Conservation (phyloP, 2,888 invertebrate genomes). For the Odontocolon sp. region DNA sequence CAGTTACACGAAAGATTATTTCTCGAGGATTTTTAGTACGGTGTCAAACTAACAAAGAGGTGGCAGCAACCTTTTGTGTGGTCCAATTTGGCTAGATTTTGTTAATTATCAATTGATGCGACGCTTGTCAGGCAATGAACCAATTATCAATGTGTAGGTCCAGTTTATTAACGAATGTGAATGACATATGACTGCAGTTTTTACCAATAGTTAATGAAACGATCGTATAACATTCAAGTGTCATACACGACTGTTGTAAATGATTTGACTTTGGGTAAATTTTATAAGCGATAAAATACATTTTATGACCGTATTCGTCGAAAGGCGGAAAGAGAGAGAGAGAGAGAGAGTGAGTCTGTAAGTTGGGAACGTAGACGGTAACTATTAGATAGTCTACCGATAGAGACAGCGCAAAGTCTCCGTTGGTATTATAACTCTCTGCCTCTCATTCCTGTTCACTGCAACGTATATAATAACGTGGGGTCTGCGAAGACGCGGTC, state of each 20-base stretch:
- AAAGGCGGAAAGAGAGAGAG: too few relatives aligned
- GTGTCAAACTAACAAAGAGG: not conserved
- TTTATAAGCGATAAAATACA: conserved; percentile 47
- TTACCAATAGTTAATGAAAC: too few relatives aligned
- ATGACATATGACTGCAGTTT: not conserved
- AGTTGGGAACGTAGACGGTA: conserved; percentile 27
- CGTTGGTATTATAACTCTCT: conserved; percentile 46
- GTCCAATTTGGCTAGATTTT: not conserved
- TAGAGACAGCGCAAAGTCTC: conserved; percentile 21
- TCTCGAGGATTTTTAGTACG: conserved; percentile 15
- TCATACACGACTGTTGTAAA: not conserved
- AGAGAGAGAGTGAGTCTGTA: not conserved
- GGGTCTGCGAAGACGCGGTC: conserved; percentile 36
- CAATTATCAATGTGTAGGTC: conserved; percentile 1
- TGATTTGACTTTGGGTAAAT: conserved; percentile 43
- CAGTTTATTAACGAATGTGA: not conserved
- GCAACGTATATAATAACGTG: conserved; percentile 39
- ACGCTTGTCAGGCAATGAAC: not conserved
- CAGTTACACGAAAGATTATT: conserved; percentile 11
- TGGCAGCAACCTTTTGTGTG: not conserved
- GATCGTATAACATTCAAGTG: not conserved
- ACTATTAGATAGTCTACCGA: conserved; percentile 44
- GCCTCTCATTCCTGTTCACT: conserved; percentile 9
- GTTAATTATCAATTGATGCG: not conserved
- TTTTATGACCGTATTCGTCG: conserved; percentile 34